These are phyloP conservation scores for Limnephilus marmoratus DNA, from an alignment of 2,888 invertebrate species.

Conservation along the genomic window DNA sequence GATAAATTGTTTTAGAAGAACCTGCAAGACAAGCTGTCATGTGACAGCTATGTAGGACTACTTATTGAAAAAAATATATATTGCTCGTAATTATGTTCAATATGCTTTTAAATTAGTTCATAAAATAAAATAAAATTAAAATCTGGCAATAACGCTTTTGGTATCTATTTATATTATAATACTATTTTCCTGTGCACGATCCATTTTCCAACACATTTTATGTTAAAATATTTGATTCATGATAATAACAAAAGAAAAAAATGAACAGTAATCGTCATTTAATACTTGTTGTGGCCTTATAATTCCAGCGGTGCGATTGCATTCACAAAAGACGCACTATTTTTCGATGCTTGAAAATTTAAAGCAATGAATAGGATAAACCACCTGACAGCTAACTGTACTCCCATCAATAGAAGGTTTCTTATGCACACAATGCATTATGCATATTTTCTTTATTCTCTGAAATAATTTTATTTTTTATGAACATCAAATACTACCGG, in stretches of 20 bases:
- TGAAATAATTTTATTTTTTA: neutral
- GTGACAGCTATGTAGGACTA: too few relatives aligned
- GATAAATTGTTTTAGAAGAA: too few relatives aligned
- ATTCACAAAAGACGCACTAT: constrained; percentile 2
- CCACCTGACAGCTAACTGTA: constrained; percentile 19
- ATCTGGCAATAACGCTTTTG: too few relatives aligned
- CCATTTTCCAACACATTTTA: too few relatives aligned
- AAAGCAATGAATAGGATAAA: neutral
- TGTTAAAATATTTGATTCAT: neutral
- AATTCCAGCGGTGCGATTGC: neutral
- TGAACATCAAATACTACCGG: neutral
- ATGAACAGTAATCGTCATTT: neutral
- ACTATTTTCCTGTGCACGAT: too few relatives aligned
- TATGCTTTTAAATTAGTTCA: too few relatives aligned
- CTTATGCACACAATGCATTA: neutral
- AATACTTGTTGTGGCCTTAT: neutral
- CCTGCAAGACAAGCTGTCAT: too few relatives aligned
- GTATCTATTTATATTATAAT: too few relatives aligned
- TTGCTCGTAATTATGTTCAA: too few relatives aligned
- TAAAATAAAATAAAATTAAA: too few relatives aligned
- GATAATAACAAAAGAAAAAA: neutral
- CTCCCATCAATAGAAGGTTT: neutral
- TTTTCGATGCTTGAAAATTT: constrained; percentile 15
- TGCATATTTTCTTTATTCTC: neutral
- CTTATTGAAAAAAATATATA: too few relatives aligned